phyloP scores from a whole-genome alignment of 2,888 invertebrate genomes.

The Dromius quadrimaculatus region DNA sequence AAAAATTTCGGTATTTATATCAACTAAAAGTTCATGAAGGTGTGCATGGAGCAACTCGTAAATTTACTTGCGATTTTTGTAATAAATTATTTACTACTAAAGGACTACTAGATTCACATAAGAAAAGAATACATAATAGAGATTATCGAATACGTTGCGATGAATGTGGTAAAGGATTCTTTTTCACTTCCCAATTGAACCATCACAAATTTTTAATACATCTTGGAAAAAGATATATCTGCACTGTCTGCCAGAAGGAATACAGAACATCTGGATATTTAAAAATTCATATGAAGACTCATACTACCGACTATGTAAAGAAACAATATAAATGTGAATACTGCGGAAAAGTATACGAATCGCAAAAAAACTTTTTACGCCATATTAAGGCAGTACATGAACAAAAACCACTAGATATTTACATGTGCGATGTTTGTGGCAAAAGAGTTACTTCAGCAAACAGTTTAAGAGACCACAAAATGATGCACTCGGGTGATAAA shows the following conservation, averaged over 20 bases:
- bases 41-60: not conserved
- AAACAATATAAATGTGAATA: slow-evolving; percentile 17
- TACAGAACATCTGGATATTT: slow-evolving; percentile 51
- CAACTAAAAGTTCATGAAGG: slow-evolving; percentile 22
- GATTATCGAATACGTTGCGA: slow-evolving; percentile 4
- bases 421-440: slow-evolving; percentile 68
- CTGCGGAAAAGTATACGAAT: slow-evolving; percentile 12
- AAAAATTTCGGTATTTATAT: slow-evolving; percentile 11
- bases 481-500: slow-evolving; percentile 64
- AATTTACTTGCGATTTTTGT: slow-evolving; percentile 70
- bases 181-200: not conserved
- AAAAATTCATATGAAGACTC: slow-evolving; percentile 52
- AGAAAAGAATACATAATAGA: slow-evolving; percentile 7
- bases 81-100: slow-evolving; percentile 67
- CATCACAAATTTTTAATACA: not conserved
- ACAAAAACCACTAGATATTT: slow-evolving; percentile 1
- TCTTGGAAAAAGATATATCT: not conserved
- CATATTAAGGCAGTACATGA: slow-evolving; percentile 1
- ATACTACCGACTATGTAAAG: slow-evolving; percentile 35
- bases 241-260: slow-evolving; percentile 5
- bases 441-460: slow-evolving; percentile 66
- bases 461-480: slow-evolving; percentile 59
- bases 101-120: not conserved
- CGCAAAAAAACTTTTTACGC: not conserved
- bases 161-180: slow-evolving; percentile 15